These are phyloP conservation scores for Caradrina kadenii DNA, from an alignment of 2,888 invertebrate genomes.

Conservation along the genomic window DNA sequence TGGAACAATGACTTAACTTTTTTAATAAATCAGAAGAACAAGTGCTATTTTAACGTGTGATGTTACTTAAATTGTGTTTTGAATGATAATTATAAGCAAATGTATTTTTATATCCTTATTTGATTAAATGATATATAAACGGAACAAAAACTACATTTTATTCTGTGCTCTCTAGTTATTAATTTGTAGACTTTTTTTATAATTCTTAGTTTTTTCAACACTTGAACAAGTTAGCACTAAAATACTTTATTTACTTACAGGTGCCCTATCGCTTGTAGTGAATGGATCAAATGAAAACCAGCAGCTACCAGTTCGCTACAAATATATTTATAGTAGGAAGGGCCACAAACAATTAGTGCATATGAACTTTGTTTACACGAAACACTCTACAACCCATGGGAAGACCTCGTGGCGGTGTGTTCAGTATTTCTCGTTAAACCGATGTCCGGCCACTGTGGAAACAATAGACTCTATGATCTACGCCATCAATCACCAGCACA, in stretches of 20 bases:
- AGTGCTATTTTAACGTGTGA: conserved; percentile 73
- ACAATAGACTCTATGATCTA: conserved; percentile 88
- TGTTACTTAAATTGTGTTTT: conserved; percentile 72
- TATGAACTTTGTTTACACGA: conserved; percentile 89
- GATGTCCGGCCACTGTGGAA: conserved; percentile 89
- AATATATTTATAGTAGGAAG: conserved; percentile 89
- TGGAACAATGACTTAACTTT: conserved; percentile 54
- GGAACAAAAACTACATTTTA: conserved; percentile 36
- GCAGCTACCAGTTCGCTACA: conserved; percentile 84
- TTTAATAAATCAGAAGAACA: conserved; percentile 43
- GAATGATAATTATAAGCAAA: conserved; percentile 68
- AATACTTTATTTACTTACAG: conserved; percentile 71
- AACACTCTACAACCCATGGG: conserved; percentile 89
- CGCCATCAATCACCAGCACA: conserved; percentile 87
- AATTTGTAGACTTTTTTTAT: background rate
- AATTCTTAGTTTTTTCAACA: background rate
- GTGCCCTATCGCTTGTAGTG: conserved; percentile 86
- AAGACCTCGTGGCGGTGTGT: conserved; percentile 90
- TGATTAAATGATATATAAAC: conserved; percentile 71
- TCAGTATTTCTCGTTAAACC: conserved; percentile 88
- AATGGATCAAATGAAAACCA: conserved; percentile 82
- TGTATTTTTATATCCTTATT: conserved; percentile 80
- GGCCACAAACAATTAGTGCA: conserved; percentile 89
- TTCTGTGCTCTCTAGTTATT: background rate
- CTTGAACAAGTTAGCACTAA: conserved; percentile 3